Evolutionary conservation across 1,140 invertebrate species (phyloP).

Genomic region (Ceratina japonica): DNA sequence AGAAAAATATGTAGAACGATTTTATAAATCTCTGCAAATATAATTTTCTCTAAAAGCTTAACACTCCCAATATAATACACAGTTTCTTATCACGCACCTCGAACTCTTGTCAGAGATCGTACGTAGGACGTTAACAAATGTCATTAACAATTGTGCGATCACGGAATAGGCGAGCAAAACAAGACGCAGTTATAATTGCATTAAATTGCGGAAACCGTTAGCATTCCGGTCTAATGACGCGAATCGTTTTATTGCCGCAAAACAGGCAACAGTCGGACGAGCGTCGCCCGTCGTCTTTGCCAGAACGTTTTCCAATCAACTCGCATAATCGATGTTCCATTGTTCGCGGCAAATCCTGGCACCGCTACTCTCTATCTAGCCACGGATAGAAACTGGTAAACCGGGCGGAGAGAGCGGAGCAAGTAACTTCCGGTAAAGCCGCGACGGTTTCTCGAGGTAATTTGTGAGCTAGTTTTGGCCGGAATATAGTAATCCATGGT

Average conservation of each 20-base stretch:
- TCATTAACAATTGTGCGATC: too few relatives aligned
- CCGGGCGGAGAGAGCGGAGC: conserved; percentile 18
- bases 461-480: conserved; percentile 73
- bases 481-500: conserved; percentile 73
- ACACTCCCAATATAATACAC: too few relatives aligned
- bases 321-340: conserved; percentile 16
- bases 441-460: conserved; percentile 74
- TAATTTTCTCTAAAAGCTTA: too few relatives aligned
- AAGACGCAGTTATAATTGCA: background rate
- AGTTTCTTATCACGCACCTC: too few relatives aligned
- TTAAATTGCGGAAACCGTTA: conserved; percentile 13
- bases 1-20: too few relatives aligned
- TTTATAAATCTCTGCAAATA: too few relatives aligned
- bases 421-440: conserved; percentile 72
- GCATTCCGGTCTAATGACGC: conserved; percentile 27
- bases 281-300: background rate
- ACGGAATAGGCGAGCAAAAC: background rate
- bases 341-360: conserved; percentile 48
- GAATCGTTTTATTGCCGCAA: conserved; percentile 10
- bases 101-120: too few relatives aligned
- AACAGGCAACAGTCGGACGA: background rate
- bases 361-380: conserved; percentile 17
- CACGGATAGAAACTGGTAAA: conserved; percentile 35
- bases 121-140: too few relatives aligned
- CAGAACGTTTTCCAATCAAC: conserved; percentile 15